Evolutionary conservation across 1,140 invertebrate genomes (phyloP).

Genomic region (Bombus confusus): DNA sequence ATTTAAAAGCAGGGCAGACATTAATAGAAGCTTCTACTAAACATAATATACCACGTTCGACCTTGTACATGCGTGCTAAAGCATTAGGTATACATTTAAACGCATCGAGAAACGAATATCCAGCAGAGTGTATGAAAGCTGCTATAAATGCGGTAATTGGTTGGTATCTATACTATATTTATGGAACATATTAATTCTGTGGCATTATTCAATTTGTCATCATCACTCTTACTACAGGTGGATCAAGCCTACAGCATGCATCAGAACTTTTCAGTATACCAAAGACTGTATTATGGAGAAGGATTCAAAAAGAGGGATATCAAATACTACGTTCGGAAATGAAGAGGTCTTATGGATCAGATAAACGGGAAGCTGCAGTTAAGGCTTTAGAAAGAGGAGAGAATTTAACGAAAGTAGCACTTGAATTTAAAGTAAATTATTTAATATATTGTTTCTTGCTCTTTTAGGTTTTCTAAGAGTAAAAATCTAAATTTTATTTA

Average conservation of each 20-base stretch:
- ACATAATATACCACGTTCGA: constrained; percentile 81
- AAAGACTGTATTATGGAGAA: constrained; percentile 85
- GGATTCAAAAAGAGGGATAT: constrained; percentile 83
- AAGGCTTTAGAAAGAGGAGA: constrained; percentile 83
- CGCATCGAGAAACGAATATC: constrained; percentile 80
- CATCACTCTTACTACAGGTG: constrained; percentile 67
- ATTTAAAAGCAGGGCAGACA: constrained; percentile 77
- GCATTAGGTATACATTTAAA: constrained; percentile 78
- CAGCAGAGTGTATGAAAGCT: constrained; percentile 79
- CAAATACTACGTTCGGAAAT: constrained; percentile 77
- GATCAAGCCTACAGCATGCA: constrained; percentile 81
- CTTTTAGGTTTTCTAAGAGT: neutral
- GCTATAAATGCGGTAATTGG: constrained; percentile 80
- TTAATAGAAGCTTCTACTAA: constrained; percentile 78
- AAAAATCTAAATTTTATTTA: constrained; percentile 14
- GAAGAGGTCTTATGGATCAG: constrained; percentile 80
- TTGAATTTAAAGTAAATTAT: constrained; percentile 78
- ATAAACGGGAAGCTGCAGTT: constrained; percentile 82
- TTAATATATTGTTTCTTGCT: constrained; percentile 26
- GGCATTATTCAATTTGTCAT: constrained; percentile 8
- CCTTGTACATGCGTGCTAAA: constrained; percentile 81
- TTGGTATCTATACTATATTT: constrained; percentile 58
- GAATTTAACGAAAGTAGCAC: constrained; percentile 84
- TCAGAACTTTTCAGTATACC: constrained; percentile 83
- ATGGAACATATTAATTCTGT: neutral